Conservation (phyloP, 2,888 invertebrate genomes). For the Branchipolynoe longqiensis region DNA sequence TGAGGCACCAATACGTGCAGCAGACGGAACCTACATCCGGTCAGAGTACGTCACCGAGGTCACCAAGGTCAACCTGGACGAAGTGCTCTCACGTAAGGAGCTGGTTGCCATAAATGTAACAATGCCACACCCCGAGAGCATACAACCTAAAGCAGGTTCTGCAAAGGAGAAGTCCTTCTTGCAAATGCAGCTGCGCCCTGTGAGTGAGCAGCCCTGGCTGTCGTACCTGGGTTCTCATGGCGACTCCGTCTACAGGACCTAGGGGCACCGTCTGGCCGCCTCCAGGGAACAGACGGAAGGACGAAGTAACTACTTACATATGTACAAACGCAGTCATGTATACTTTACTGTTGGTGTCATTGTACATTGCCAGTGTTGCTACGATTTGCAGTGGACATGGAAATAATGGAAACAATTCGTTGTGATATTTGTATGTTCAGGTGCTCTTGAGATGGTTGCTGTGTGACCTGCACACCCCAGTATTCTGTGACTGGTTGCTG, state of each 20-base stretch:
- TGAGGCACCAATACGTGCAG: slow-evolving; percentile 58
- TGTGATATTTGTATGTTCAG: too few species aligned
- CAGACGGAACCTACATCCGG: slow-evolving; percentile 56
- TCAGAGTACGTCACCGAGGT: slow-evolving; percentile 47
- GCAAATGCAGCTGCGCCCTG: slow-evolving; percentile 60
- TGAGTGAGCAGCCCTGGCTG: slow-evolving; percentile 66
- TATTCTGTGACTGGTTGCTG: too few species aligned
- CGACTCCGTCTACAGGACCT: slow-evolving; percentile 60
- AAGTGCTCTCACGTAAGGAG: slow-evolving; percentile 16
- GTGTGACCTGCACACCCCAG: too few species aligned
- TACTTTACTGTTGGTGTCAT: too few species aligned
- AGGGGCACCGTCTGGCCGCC: too few species aligned
- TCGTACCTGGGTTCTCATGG: slow-evolving; percentile 65
- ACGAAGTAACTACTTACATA: too few species aligned
- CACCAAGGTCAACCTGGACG: slow-evolving; percentile 60
- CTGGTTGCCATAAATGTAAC: slow-evolving; percentile 49
- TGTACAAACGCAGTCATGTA: too few species aligned
- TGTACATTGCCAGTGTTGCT: too few species aligned
- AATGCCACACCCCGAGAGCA: slow-evolving; percentile 2
- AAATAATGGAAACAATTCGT: too few species aligned
- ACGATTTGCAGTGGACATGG: too few species aligned
- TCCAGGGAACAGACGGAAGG: too few species aligned
- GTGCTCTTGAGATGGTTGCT: too few species aligned
- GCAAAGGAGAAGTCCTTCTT: slow-evolving; percentile 9
- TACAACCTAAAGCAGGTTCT: background rate